phyloP scores from a whole-genome alignment of 2,888 invertebrate genomes.

The Mechanitis messenoides region DNA sequence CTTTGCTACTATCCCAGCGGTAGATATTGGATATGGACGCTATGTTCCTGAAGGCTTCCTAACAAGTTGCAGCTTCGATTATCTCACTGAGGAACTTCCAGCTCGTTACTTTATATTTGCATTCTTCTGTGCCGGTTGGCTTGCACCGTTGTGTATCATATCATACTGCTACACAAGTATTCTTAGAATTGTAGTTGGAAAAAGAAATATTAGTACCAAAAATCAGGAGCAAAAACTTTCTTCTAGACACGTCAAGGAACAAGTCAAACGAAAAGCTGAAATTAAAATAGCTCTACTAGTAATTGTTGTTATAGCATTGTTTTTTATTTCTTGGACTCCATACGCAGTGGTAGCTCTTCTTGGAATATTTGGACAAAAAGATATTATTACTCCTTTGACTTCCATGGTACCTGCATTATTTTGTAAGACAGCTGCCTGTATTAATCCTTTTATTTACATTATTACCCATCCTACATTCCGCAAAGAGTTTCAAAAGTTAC shows the following conservation, averaged over 20 bases:
- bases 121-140: slow-evolving; percentile 86
- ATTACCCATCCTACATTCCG: slow-evolving; percentile 87
- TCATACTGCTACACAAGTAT: slow-evolving; percentile 84
- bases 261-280: slow-evolving; percentile 83
- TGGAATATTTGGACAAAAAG: slow-evolving; percentile 80
- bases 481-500: slow-evolving; percentile 73
- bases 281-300: slow-evolving; percentile 82
- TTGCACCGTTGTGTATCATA: slow-evolving; percentile 83
- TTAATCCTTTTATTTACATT: slow-evolving; percentile 88
- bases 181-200: slow-evolving; percentile 77
- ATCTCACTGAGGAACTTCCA: slow-evolving; percentile 79
- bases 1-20: slow-evolving; percentile 83
- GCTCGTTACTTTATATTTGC: slow-evolving; percentile 83
- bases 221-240: slow-evolving; percentile 70
- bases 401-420: slow-evolving; percentile 88
- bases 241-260: slow-evolving; percentile 75
- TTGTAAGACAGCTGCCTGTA: slow-evolving; percentile 87
- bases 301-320: slow-evolving; percentile 81
- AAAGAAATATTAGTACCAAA: slow-evolving; percentile 64
- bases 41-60: slow-evolving; percentile 91
- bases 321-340: slow-evolving; percentile 89
- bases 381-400: slow-evolving; percentile 80
- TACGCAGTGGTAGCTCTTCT: slow-evolving; percentile 85
- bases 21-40: slow-evolving; percentile 81
- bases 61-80: slow-evolving; percentile 91